phyloP scores from a whole-genome alignment of 2,797 vertebrate genomes.

The Benthosema pterotum region DNA sequence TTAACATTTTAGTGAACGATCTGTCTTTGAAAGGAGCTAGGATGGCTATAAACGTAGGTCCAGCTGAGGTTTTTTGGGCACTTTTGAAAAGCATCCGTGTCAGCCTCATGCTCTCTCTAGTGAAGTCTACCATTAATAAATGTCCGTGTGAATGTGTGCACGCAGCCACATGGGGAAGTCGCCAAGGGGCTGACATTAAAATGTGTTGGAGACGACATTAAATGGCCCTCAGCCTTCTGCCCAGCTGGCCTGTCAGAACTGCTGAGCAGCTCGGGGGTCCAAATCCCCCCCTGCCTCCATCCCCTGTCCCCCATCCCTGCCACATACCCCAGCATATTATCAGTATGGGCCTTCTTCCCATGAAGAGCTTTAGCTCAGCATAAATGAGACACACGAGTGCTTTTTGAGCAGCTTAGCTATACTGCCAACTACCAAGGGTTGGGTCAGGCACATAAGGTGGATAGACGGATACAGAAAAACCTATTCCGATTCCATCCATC shows the following conservation, averaged over 20 bases:
- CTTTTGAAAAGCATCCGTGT: too few species aligned
- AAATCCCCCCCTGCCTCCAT: constrained; percentile 5
- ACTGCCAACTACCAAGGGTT: constrained; percentile 40
- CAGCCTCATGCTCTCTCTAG: constrained; percentile 4
- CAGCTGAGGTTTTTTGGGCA: too few species aligned
- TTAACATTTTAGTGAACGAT: too few species aligned
- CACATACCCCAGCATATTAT: constrained; percentile 41
- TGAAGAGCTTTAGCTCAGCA: constrained; percentile 51
- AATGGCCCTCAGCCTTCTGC: constrained; percentile 7
- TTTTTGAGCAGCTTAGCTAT: constrained; percentile 49
- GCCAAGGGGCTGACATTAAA: not conserved
- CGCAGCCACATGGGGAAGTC: constrained; percentile 15
- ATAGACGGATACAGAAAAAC: constrained; percentile 46
- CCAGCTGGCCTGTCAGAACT: constrained; percentile 25
- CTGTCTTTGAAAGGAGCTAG: too few species aligned
- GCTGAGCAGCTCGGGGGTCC: constrained; percentile 35
- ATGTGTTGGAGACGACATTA: not conserved
- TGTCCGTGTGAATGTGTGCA: constrained; percentile 19
- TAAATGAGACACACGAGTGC: constrained; percentile 50
- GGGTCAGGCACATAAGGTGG: constrained; percentile 51
- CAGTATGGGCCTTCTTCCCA: constrained; percentile 41
- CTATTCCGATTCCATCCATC: constrained; percentile 46
- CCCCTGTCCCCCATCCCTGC: not conserved
- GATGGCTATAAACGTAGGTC: too few species aligned
- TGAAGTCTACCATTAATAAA: constrained; percentile 18